Evolutionary conservation across 2,888 invertebrate genomes (phyloP), one percentile per base, ranked within the genome.

Genomic region (Thecophora atra): DNA sequence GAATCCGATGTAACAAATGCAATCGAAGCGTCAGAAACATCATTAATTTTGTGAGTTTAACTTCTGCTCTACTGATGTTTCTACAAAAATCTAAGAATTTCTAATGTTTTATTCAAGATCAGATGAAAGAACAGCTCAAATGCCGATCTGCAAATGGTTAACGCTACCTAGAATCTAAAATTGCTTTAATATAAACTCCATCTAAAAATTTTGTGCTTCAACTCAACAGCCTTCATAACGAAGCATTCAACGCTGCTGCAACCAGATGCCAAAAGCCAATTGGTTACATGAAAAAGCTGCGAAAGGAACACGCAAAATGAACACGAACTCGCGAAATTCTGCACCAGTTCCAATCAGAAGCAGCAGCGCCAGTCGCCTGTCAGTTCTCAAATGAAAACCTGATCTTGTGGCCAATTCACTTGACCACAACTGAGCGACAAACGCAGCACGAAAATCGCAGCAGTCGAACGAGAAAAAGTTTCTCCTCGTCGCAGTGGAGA

Each of bases 1-100:
- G 70, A 80, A 80, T 79, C 81, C 80, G 80, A 79, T 81, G 79
- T 79, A 81, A 82, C 80, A 78, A 81, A 81, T 82, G 81, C 82
- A 78, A 52, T 79, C 75, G 21, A 73, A 77, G 75, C 76, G 76
- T 79, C 17, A 47, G 15, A 15, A 28, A 24, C 28, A 79, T 80
- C 81, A 81, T 81, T 81, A 81, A 82, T 81, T 81, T 82, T 78
- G 76, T 73, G 71, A 70, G 78, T 71, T 76, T 63, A 24, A 63
- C 26, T 58, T 58, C 26, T 21, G 26, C 17, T 21, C 56, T 19
- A 17, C 44, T 13, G 4, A 28, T 6, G 11, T 37, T 37, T 37
- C 37, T 11, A 6, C 11, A 37, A 37, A 37, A 2, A 8, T 11
- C 37, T 37, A n/a, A n/a, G 1, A 6, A 37, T 37, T 8, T 37